Evolutionary conservation across 2,113 vertebrate genomes (phyloP).

Genomic region (Ascaphus truei): DNA sequence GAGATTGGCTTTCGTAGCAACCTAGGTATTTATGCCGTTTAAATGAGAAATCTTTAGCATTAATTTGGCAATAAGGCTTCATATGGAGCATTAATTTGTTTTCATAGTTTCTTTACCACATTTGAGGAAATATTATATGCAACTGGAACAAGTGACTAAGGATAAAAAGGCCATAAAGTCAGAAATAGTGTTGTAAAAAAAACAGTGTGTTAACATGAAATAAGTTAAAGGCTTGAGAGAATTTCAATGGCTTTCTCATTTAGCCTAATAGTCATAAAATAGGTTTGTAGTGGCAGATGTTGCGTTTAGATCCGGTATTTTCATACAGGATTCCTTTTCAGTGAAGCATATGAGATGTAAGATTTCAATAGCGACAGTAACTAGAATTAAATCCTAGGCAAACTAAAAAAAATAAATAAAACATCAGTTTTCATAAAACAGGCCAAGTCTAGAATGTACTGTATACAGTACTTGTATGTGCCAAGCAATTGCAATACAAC

Average conservation of each 20-base stretch:
- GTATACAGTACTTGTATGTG: no score
- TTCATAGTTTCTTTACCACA: conserved; percentile 67
- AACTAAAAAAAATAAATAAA: no score
- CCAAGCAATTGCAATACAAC: no score
- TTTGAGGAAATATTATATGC: conserved; percentile 69
- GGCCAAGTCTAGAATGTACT: no score
- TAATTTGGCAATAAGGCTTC: conserved; percentile 61
- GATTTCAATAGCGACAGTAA: conserved; percentile 42
- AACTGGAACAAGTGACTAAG: conserved; percentile 56
- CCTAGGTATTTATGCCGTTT: conserved; percentile 64
- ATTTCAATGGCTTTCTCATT: conserved; percentile 41
- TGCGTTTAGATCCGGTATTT: conserved; percentile 45
- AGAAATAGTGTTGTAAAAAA: conserved; percentile 53
- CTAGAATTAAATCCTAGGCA: no score
- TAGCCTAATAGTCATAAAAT: conserved; percentile 31
- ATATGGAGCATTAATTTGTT: conserved; percentile 71
- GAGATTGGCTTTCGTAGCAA: conserved; percentile 70
- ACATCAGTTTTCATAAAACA: no score
- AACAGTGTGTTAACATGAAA: conserved; percentile 50
- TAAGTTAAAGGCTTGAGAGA: conserved; percentile 52
- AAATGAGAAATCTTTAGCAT: conserved; percentile 71
- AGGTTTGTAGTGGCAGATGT: conserved; percentile 45
- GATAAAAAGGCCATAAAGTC: conserved; percentile 62
- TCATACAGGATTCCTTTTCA: conserved; percentile 38
- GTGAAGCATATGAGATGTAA: conserved; percentile 41